Conservation (phyloP, 2,888 invertebrate genomes). For the Leptarthrus brevirostris region DNA sequence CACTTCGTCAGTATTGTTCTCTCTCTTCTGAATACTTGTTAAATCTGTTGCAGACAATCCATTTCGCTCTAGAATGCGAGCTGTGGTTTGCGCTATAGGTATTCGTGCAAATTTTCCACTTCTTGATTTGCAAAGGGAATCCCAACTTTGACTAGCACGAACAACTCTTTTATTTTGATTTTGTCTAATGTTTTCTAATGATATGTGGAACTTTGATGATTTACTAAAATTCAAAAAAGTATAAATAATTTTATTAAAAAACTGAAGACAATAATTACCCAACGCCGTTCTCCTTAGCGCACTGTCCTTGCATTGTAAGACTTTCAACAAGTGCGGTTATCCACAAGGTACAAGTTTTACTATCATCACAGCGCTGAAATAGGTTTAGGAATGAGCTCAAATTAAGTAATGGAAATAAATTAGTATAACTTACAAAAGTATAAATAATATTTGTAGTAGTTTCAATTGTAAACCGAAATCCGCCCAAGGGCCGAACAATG, state of each 20-base stretch:
- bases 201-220: conserved; percentile 51
- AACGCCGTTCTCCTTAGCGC: conserved; percentile 48
- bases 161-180: conserved; percentile 50
- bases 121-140: conserved; percentile 55
- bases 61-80: conserved; percentile 59
- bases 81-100: conserved; percentile 59
- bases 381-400: no score
- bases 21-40: conserved; percentile 39
- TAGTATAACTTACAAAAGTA: conserved; percentile 59
- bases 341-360: conserved; percentile 61
- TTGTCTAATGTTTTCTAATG: conserved; percentile 52
- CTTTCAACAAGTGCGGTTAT: conserved; percentile 60
- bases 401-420: neutral
- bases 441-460: conserved; percentile 60
- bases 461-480: conserved; percentile 61
- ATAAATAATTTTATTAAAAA: neutral
- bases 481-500: conserved; percentile 59
- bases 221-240: conserved; percentile 43
- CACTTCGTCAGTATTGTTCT: conserved; percentile 26
- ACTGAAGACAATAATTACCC: conserved; percentile 4
- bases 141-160: conserved; percentile 57
- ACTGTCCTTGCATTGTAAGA: conserved; percentile 54
- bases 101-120: conserved; percentile 56
- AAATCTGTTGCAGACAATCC: conserved; percentile 57
- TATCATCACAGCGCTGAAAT: conserved; percentile 61